phyloP scores from a whole-genome alignment of 2,113 vertebrate genomes.

The Typhlomys cinereus region DNA sequence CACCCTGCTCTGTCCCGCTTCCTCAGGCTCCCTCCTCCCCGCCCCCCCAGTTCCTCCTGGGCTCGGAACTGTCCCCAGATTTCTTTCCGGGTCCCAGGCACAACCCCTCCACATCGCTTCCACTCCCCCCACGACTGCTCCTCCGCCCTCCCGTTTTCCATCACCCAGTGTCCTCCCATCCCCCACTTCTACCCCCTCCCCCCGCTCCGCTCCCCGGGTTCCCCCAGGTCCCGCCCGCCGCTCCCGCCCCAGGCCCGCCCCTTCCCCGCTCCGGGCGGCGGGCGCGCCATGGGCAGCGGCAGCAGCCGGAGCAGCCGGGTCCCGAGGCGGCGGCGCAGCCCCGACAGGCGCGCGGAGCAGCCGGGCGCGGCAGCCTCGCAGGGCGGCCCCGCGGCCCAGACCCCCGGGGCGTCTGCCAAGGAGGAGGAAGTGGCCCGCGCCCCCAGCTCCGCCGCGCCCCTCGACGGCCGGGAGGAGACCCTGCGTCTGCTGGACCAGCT shows the following conservation, averaged over 20 bases:
- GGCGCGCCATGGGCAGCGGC: constrained; percentile 83
- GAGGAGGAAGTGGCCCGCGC: neutral
- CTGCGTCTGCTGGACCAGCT: constrained; percentile 78
- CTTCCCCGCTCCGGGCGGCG: constrained; percentile 58
- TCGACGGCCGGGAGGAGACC: constrained; percentile 59
- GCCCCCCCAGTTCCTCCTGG: neutral
- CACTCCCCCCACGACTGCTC: neutral
- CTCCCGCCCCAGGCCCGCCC: neutral
- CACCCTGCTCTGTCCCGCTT: neutral
- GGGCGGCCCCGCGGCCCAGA: neutral
- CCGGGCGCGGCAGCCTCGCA: neutral
- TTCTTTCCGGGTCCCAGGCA: no score
- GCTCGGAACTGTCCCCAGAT: neutral
- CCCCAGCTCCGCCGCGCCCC: constrained; percentile 14
- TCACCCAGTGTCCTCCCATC: no score
- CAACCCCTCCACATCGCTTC: no score
- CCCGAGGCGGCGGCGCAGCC: constrained; percentile 48
- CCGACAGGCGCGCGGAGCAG: neutral
- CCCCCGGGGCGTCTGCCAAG: neutral
- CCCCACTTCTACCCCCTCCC: neutral
- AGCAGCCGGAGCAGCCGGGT: constrained; percentile 78
- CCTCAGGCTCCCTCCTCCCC: neutral
- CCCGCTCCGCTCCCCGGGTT: neutral
- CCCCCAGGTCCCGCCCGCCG: no score
- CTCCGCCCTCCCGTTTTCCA: no score